A percentile compares a stretch with the other conserved stretches of the same genome.
Evolutionary conservation across 1,140 invertebrate species (phyloP).

Genomic region (Dendrolimus punctatus): DNA sequence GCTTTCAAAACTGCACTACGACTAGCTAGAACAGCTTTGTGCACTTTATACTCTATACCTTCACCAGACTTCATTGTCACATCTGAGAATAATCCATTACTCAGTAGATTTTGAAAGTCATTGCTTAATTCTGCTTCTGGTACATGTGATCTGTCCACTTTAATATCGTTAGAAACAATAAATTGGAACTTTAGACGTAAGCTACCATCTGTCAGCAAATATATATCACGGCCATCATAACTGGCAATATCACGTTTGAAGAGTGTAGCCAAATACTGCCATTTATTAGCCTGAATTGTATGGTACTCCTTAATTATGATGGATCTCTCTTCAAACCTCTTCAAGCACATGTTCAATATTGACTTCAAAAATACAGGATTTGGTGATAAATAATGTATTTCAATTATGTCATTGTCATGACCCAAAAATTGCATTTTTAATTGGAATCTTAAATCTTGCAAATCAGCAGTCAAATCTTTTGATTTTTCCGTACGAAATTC

Average conservation of each 20-base stretch:
- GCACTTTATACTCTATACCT: conserved; percentile 49
- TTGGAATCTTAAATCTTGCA: conserved; percentile 35
- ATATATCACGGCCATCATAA: conserved; percentile 39
- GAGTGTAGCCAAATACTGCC: conserved; percentile 57
- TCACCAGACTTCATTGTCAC: conserved; percentile 56
- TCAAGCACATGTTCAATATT: conserved; percentile 51
- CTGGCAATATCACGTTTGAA: conserved; percentile 48
- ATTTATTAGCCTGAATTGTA: conserved; percentile 54
- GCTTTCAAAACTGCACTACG: conserved; percentile 78
- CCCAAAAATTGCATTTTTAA: conserved; percentile 62
- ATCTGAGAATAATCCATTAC: conserved; percentile 55
- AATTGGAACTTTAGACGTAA: conserved; percentile 58
- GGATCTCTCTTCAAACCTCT: conserved; percentile 54
- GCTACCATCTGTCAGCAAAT: conserved; percentile 48
- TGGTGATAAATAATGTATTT: conserved; percentile 55
- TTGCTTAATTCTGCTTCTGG: conserved; percentile 45
- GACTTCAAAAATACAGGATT: conserved; percentile 54
- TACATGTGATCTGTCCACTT: conserved; percentile 38
- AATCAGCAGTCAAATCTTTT: conserved; percentile 26
- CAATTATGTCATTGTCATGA: conserved; percentile 52
- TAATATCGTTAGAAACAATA: conserved; percentile 53
- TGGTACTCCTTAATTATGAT: conserved; percentile 57
- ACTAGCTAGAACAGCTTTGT: conserved; percentile 56
- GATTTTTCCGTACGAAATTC: conserved; percentile 51
- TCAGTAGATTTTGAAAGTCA: conserved; percentile 55